Percentiles rank a stretch among this genome's conserved stretches.
phyloP scores from a whole-genome alignment of 2,888 invertebrate species.

The Fragum sueziense region DNA sequence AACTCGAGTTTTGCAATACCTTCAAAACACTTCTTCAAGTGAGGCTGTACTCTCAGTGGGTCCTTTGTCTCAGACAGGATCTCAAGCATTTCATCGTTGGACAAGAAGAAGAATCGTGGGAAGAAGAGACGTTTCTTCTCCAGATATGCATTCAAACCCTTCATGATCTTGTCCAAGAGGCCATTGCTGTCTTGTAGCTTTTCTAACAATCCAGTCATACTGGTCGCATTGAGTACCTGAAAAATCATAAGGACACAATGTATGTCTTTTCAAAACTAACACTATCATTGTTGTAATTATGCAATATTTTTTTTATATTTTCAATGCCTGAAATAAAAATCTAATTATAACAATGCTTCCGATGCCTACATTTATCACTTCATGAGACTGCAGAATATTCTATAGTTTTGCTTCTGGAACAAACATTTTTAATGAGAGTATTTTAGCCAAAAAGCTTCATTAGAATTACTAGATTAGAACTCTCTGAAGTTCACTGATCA shows the following conservation, averaged over 20 bases:
- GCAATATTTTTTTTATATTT: too few relatives aligned
- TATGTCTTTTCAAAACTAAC: too few relatives aligned
- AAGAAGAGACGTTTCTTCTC: constrained; percentile 83
- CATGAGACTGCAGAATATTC: too few relatives aligned
- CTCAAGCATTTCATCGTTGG: constrained; percentile 83
- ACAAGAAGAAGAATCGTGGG: constrained; percentile 83
- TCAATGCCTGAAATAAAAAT: too few relatives aligned
- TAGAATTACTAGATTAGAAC: too few relatives aligned
- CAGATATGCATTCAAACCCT: constrained; percentile 82
- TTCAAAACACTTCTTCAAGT: constrained; percentile 83
- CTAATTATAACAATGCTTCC: too few relatives aligned
- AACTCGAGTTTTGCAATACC: constrained; percentile 94
- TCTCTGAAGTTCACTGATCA: too few relatives aligned
- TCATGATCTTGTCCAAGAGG: constrained; percentile 82
- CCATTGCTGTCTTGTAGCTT: constrained; percentile 81
- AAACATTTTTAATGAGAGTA: too few relatives aligned
- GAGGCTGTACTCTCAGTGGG: constrained; percentile 82
- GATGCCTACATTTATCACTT: too few relatives aligned
- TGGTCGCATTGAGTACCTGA: constrained; percentile 80
- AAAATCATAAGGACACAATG: background rate
- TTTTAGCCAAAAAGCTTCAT: too few relatives aligned
- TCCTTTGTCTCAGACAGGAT: constrained; percentile 83
- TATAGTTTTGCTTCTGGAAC: too few relatives aligned
- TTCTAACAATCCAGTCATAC: constrained; percentile 79
- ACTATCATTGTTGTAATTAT: too few relatives aligned